A percentile compares a stretch with the other conserved stretches of the same genome.
Evolutionary conservation across 2,888 invertebrate genomes (phyloP).

Genomic region (Plebejus argus): DNA sequence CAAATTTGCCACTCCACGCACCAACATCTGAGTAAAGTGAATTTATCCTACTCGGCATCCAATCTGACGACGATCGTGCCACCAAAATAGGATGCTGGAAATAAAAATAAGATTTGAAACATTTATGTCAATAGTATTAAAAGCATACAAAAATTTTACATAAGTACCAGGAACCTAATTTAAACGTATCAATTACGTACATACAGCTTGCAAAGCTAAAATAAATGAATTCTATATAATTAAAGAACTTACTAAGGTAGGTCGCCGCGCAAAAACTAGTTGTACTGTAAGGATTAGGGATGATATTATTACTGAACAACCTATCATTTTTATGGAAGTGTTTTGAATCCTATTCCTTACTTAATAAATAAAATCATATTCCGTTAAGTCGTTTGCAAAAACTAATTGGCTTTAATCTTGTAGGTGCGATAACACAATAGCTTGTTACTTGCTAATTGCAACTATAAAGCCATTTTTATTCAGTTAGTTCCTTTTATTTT

Average conservation of each 20-base stretch:
- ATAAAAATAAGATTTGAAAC: background rate
- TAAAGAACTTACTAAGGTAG: conserved; percentile 20
- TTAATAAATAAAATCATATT: background rate
- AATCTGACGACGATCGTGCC: conserved; percentile 70
- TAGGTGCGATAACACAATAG: background rate
- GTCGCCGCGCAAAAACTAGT: background rate
- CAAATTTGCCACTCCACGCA: conserved; percentile 77
- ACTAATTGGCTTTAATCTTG: conserved; percentile 5
- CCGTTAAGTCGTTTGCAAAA: background rate
- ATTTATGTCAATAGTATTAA: no score
- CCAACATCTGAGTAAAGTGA: conserved; percentile 75
- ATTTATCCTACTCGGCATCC: conserved; percentile 76
- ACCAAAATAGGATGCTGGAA: conserved; percentile 68
- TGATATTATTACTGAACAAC: background rate
- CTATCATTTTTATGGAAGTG: background rate
- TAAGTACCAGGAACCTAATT: no score
- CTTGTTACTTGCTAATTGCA: background rate
- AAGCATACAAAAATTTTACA: no score
- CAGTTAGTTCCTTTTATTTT: no score
- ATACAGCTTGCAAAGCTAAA: background rate
- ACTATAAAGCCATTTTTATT: background rate
- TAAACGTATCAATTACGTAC: no score
- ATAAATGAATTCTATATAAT: background rate
- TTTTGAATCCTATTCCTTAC: background rate
- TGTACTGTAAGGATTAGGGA: background rate